These are phyloP conservation scores for Dinocampus coccinellae DNA, from an alignment of 2,888 invertebrate species.

Conservation along the genomic window DNA sequence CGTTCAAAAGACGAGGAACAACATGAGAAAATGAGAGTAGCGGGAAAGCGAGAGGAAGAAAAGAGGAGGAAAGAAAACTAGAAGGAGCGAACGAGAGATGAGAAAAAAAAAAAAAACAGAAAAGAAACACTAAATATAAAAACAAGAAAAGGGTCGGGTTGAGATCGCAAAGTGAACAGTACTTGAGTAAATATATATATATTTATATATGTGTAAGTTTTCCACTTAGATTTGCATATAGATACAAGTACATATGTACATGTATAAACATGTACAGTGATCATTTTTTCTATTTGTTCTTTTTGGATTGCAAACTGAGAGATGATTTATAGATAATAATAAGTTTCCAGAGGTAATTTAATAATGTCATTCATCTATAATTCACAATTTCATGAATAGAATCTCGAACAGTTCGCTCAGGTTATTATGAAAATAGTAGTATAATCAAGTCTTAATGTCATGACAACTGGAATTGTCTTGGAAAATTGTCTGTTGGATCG, in stretches of 20 bases:
- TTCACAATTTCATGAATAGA: no score
- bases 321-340: background rate
- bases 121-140: conserved; percentile 33
- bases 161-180: background rate
- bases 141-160: conserved; percentile 17
- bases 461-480: no score
- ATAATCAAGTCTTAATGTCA: no score
- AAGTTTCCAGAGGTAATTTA: background rate
- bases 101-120: conserved; percentile 5
- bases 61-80: no score
- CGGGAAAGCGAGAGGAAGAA: no score
- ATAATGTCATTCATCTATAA: no score
- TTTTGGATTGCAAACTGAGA: background rate
- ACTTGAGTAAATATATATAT: background rate
- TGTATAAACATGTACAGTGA: background rate
- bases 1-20: conserved; percentile 5
- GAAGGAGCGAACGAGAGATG: background rate
- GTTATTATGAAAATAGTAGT: no score
- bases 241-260: background rate
- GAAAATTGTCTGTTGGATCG: no score
- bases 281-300: no score
- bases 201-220: no score
- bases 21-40: background rate
- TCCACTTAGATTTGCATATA: background rate
- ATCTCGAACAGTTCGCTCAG: no score